Percentiles rank a stretch among this genome's conserved stretches.
Evolutionary conservation across 1,140 invertebrate species (phyloP).

Genomic region (Gryon sp.): DNA sequence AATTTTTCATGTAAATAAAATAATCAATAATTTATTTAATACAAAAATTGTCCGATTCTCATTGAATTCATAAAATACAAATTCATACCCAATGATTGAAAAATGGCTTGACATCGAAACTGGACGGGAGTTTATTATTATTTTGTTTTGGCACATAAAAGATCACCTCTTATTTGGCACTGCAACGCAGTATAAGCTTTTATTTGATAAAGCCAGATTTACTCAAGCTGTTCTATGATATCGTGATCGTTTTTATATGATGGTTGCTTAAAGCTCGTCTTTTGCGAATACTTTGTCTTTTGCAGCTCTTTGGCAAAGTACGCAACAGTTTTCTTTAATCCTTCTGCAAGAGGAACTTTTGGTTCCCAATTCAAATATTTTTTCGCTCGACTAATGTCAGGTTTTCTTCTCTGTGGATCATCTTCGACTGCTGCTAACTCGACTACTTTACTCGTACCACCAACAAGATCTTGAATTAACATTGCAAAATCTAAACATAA

Average conservation of each 20-base stretch:
- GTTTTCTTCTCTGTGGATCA: slow-evolving; percentile 95
- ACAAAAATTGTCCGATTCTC: too few relatives aligned
- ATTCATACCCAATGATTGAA: slow-evolving; percentile 31
- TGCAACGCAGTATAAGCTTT: slow-evolving; percentile 11
- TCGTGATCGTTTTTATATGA: slow-evolving; percentile 77
- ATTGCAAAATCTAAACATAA: slow-evolving; percentile 90
- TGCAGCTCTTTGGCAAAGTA: slow-evolving; percentile 94
- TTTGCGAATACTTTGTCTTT: slow-evolving; percentile 79
- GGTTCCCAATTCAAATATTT: slow-evolving; percentile 94
- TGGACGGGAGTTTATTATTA: slow-evolving; percentile 61
- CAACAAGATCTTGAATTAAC: slow-evolving; percentile 93
- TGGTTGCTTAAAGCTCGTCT: slow-evolving; percentile 66
- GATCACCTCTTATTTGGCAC: slow-evolving; percentile 47
- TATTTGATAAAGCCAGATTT: slow-evolving; percentile 26
- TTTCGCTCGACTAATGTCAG: slow-evolving; percentile 95
- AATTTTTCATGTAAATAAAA: too few relatives aligned
- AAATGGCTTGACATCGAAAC: slow-evolving; percentile 25
- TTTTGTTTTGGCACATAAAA: slow-evolving; percentile 53
- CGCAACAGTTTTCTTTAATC: slow-evolving; percentile 92
- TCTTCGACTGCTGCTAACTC: slow-evolving; percentile 93
- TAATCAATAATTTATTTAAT: too few relatives aligned
- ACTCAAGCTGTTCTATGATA: slow-evolving; percentile 76
- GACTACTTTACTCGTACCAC: slow-evolving; percentile 90
- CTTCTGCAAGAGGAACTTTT: slow-evolving; percentile 91
- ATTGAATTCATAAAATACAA: too few relatives aligned